Conservation (phyloP, 2,888 invertebrate genomes). For the Pseudoips prasinana region DNA sequence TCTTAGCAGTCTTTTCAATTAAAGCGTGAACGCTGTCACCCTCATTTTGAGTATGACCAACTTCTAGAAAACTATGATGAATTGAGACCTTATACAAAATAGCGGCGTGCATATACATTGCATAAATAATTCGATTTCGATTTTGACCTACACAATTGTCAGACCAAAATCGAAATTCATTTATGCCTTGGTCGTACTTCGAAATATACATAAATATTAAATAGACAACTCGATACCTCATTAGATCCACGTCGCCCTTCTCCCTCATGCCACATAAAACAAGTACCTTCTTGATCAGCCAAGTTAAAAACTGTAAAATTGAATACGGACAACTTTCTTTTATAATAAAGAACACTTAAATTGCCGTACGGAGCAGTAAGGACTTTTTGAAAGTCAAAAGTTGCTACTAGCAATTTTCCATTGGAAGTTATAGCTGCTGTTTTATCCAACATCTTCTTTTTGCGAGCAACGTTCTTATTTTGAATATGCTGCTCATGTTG, state of each 20-base stretch:
- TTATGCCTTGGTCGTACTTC: not conserved
- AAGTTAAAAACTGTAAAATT: constrained; percentile 2
- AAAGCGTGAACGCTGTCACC: constrained; percentile 1
- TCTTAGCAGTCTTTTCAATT: not conserved
- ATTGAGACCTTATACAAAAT: not conserved
- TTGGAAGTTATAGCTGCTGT: not conserved
- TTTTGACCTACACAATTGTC: constrained; percentile 1
- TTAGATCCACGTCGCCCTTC: constrained; percentile 1
- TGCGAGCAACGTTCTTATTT: constrained; percentile 1
- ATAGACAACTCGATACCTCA: constrained; percentile 1
- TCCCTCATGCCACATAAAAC: constrained; percentile 4
- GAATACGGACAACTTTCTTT: not conserved
- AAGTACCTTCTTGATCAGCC: not conserved
- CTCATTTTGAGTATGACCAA: constrained; percentile 1
- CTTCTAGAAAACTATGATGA: not conserved
- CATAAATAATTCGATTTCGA: constrained; percentile 1
- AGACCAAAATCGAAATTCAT: constrained; percentile 1
- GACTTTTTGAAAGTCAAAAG: constrained; percentile 3
- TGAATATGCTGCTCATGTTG: not conserved
- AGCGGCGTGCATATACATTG: not conserved
- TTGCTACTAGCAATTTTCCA: not conserved
- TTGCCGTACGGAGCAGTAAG: not conserved
- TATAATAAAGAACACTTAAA: constrained; percentile 3
- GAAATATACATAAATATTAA: not conserved
- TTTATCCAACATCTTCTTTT: constrained; percentile 1